Conservation (phyloP, 1,140 invertebrate genomes). For the Euwallacea similis region DNA sequence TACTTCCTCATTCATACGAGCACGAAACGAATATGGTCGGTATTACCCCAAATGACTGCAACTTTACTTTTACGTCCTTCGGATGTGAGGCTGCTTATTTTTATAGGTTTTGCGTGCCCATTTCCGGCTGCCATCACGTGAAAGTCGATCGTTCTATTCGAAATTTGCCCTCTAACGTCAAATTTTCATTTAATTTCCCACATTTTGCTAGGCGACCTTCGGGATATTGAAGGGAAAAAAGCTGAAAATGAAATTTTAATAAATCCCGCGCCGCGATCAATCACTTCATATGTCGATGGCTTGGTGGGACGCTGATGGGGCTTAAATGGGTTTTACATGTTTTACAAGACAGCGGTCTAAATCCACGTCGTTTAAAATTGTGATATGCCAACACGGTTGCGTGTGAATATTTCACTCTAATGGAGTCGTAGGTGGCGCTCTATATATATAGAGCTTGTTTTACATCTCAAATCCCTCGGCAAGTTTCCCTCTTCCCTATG, state of each 20-base stretch:
- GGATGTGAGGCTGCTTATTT: constrained; percentile 34
- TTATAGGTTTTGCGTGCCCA: constrained; percentile 31
- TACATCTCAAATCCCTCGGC: too few species aligned
- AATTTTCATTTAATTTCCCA: background rate
- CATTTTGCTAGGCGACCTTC: background rate
- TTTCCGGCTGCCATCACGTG: constrained; percentile 12
- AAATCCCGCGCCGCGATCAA: constrained; percentile 3
- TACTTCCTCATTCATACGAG: constrained; percentile 30
- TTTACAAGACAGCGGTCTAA: constrained; percentile 1
- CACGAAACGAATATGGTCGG: constrained; percentile 33
- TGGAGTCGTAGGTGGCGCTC: background rate
- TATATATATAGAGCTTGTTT: background rate
- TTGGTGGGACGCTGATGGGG: background rate
- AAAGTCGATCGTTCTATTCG: constrained; percentile 15
- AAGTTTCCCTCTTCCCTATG: too few species aligned
- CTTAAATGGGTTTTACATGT: constrained; percentile 10
- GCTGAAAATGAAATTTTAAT: constrained; percentile 9
- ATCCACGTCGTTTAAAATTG: constrained; percentile 1
- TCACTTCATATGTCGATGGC: constrained; percentile 5
- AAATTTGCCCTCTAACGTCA: background rate
- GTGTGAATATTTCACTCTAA: background rate
- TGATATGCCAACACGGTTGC: too few species aligned
- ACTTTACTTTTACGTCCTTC: constrained; percentile 35
- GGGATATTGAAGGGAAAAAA: background rate
- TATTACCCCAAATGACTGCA: constrained; percentile 34